phyloP scores from a whole-genome alignment of 2,888 invertebrate species.

The Shargacucullia verbasci region DNA sequence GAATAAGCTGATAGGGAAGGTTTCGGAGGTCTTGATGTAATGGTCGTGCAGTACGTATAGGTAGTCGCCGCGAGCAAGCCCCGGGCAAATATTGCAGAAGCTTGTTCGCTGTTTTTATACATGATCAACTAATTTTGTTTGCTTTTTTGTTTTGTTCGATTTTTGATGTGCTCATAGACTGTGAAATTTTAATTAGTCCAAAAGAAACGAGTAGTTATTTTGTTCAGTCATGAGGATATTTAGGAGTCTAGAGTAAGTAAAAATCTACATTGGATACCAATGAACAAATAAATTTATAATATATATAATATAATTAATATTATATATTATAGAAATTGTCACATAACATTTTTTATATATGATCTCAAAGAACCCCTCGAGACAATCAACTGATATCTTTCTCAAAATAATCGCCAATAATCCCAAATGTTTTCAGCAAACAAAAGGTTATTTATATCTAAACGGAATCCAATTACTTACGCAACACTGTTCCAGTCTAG shows the following conservation, averaged over 20 bases:
- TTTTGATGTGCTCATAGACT: conserved; percentile 4
- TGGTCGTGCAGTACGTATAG: conserved; percentile 51
- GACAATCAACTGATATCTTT: too few species aligned
- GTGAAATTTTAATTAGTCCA: conserved; percentile 14
- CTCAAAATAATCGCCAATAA: conserved; percentile 1
- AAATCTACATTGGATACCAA: too few species aligned
- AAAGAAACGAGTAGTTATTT: too few species aligned
- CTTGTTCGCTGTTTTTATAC: conserved; percentile 60
- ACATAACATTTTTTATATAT: too few species aligned
- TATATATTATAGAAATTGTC: too few species aligned
- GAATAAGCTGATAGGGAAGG: conserved; percentile 35
- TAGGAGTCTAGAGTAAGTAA: too few species aligned
- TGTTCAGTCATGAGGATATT: too few species aligned
- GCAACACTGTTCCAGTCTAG: conserved; percentile 12
- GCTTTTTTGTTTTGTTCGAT: conserved; percentile 28
- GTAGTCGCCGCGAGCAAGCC: conserved; percentile 52
- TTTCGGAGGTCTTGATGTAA: conserved; percentile 46
- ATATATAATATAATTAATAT: too few species aligned
- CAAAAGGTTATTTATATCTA: not conserved
- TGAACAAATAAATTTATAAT: too few species aligned
- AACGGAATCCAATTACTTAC: not conserved
- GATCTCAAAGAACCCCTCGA: too few species aligned
- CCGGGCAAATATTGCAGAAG: conserved; percentile 55
- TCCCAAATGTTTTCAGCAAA: not conserved
- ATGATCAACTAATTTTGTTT: conserved; percentile 54